Evolutionary conservation across 2,797 vertebrate species (phyloP).

Genomic region (Enoplosus armatus): DNA sequence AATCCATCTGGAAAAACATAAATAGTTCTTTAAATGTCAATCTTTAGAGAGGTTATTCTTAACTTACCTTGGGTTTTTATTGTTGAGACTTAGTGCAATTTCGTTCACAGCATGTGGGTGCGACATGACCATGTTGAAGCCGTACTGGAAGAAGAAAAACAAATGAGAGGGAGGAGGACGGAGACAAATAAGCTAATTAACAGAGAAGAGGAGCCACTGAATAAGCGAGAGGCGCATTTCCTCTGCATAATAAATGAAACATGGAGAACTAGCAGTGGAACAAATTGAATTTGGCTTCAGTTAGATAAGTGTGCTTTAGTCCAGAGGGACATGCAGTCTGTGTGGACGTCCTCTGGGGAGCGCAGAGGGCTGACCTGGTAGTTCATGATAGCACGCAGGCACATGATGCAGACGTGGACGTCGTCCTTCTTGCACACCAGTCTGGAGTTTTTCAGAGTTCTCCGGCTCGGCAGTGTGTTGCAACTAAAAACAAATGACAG

Average conservation of each 20-base stretch:
- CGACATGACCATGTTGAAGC: slow-evolving; percentile 99
- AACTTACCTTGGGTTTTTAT: slow-evolving; percentile 95
- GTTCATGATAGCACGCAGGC: slow-evolving; percentile 98
- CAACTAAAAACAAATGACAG: slow-evolving; percentile 77
- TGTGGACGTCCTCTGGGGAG: background rate
- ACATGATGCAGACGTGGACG: slow-evolving; percentile 99
- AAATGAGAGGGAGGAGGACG: slow-evolving; percentile 46
- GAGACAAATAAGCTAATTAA: slow-evolving; percentile 57
- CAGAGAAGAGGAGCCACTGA: slow-evolving; percentile 38
- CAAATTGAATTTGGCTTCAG: slow-evolving; percentile 52
- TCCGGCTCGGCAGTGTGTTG: slow-evolving; percentile 94
- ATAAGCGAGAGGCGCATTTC: slow-evolving; percentile 39
- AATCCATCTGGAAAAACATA: background rate
- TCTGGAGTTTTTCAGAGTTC: slow-evolving; percentile 95
- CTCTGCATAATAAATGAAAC: slow-evolving; percentile 63
- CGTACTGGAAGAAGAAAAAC: slow-evolving; percentile 87
- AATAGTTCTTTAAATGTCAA: background rate
- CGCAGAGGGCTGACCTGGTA: slow-evolving; percentile 90
- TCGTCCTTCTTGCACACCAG: slow-evolving; percentile 98
- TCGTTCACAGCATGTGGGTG: slow-evolving; percentile 98
- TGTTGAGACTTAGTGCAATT: slow-evolving; percentile 98
- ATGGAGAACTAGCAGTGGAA: slow-evolving; percentile 33
- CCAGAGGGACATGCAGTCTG: slow-evolving; percentile 19
- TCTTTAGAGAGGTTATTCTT: background rate
- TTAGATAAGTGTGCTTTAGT: slow-evolving; percentile 37